Percentiles rank a stretch among this genome's conserved stretches.
Evolutionary conservation across 2,797 vertebrate species (phyloP).

Genomic region (Chiroxiphia lanceolata): DNA sequence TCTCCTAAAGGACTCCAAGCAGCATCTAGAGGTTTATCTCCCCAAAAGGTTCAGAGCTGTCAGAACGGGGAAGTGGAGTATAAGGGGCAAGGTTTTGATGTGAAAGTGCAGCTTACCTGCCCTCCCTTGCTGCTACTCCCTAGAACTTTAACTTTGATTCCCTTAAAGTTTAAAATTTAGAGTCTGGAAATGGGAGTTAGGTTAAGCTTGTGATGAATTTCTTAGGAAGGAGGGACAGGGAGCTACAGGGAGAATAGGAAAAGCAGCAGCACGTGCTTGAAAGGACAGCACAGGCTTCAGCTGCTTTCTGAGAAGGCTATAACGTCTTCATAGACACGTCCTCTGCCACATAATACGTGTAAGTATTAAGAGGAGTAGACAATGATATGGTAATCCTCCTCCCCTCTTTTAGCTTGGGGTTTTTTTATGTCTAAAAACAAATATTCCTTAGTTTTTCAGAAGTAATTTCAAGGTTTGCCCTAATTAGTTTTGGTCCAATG

Average conservation of each 20-base stretch:
- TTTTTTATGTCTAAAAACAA: background rate
- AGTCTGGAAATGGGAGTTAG: background rate
- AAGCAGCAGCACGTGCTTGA: background rate
- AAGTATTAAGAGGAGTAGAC: background rate
- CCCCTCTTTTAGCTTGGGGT: background rate
- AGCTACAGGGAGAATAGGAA: background rate
- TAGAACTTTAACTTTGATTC: background rate
- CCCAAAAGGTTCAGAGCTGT: background rate
- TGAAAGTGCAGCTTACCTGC: background rate
- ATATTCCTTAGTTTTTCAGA: background rate
- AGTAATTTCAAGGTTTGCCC: background rate
- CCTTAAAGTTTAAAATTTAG: background rate
- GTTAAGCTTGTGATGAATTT: background rate
- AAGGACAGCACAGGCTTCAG: background rate
- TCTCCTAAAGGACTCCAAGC: background rate
- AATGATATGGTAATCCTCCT: background rate
- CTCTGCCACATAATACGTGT: background rate
- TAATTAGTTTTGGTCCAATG: background rate
- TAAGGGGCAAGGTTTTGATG: background rate
- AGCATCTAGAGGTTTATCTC: background rate
- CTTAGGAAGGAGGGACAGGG: background rate
- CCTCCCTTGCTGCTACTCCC: background rate
- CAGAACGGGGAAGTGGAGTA: background rate
- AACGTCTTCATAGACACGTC: background rate
- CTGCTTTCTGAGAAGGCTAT: background rate